A percentile compares a stretch with the other conserved stretches of the same genome.
Evolutionary conservation across 2,113 vertebrate genomes (phyloP).

Genomic region (Anoura caudifer): DNA sequence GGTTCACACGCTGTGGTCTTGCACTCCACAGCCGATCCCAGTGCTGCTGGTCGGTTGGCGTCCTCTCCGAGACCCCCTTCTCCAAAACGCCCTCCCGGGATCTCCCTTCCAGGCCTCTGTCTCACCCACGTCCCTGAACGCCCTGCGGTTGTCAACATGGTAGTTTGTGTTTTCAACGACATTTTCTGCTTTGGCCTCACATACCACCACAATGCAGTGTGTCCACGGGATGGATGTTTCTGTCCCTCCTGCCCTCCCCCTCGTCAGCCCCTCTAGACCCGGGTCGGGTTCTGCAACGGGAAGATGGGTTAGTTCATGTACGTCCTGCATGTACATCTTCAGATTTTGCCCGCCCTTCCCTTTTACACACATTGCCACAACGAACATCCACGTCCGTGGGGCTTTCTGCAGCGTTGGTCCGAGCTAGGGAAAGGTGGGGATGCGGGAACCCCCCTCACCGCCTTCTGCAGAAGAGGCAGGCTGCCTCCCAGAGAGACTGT

Average conservation of each 20-base stretch:
- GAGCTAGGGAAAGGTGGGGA: too few species aligned
- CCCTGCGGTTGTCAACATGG: rapidly evolving
- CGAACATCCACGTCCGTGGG: rapidly evolving
- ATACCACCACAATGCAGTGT: not conserved
- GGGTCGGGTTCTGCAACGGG: not conserved
- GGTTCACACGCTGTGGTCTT: not conserved
- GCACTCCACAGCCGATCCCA: too few species aligned
- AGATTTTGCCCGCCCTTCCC: not conserved
- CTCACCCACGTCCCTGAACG: not conserved
- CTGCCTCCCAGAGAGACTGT: not conserved
- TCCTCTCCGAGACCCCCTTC: not conserved
- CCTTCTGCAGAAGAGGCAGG: not conserved
- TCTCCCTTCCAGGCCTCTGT: not conserved
- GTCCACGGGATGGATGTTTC: not conserved
- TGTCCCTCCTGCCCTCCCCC: not conserved
- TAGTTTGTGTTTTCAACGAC: not conserved
- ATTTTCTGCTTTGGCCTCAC: not conserved
- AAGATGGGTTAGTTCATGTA: not conserved
- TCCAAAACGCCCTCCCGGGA: not conserved
- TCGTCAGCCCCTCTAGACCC: rapidly evolving
- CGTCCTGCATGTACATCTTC: rapidly evolving
- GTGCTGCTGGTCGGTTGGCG: not conserved
- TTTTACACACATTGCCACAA: rapidly evolving
- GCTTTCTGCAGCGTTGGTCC: not conserved
- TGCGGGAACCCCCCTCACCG: rapidly evolving